Evolutionary conservation across 2,113 vertebrate species (phyloP).

Genomic region (Micronycteris hirsuta): DNA sequence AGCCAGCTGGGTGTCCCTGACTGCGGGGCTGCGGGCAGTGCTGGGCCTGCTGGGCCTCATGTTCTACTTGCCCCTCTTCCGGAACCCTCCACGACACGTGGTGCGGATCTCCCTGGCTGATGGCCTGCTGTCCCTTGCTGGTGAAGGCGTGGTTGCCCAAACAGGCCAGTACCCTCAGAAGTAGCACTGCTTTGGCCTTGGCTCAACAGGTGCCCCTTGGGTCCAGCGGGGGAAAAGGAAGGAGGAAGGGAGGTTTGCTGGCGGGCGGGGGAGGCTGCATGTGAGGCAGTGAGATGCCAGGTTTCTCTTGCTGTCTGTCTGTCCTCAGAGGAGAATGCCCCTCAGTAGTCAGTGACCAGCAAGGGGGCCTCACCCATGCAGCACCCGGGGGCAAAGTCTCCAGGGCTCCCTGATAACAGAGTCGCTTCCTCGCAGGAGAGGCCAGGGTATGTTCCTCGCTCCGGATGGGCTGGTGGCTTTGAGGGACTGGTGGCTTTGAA

Average conservation of each 20-base stretch:
- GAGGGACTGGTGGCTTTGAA: neutral
- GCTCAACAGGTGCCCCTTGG: neutral
- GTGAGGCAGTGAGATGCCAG: fast-evolving
- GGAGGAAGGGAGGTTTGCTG: neutral
- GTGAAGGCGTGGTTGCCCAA: neutral
- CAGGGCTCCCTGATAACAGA: neutral
- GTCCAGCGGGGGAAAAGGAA: neutral
- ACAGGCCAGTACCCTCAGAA: neutral
- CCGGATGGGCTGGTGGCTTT: neutral
- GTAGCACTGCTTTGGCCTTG: neutral
- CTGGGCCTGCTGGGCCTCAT: neutral
- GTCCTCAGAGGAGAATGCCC: neutral
- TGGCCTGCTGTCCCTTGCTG: neutral
- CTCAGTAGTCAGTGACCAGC: neutral
- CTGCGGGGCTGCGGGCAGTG: neutral
- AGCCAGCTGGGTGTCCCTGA: neutral
- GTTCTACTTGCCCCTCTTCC: fast-evolving
- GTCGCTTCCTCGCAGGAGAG: neutral
- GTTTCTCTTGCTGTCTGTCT: neutral
- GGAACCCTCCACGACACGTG: neutral
- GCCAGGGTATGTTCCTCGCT: neutral
- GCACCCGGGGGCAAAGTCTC: neutral
- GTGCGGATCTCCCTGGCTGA: neutral
- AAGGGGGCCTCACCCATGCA: fast-evolving
- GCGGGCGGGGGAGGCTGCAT: neutral